Evolutionary conservation across 2,888 invertebrate species (phyloP), one percentile per base, ranked within the genome.

Genomic region (Eupithecia insigniata): DNA sequence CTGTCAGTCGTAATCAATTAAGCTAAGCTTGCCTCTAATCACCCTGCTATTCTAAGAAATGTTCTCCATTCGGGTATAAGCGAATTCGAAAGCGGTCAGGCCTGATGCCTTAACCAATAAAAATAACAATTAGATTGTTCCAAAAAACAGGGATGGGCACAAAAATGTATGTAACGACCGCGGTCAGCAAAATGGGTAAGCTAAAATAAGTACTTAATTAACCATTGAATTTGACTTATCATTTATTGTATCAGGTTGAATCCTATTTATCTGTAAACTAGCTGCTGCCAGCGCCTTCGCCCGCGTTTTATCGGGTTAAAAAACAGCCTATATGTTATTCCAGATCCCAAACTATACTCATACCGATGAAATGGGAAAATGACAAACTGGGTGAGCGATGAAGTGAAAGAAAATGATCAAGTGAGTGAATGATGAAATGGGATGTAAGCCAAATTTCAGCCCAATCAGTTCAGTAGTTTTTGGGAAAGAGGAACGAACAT

Each of bases 1-100:
- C 32, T 61, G 61, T 12, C 34, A n/a, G 61, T 12, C 34, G 61
- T 62, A 34, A 62, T 62, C 61, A 62, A 62, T 62, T 22, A 62
- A 62, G 61, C 61, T 62, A 62, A 62, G 34, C 34, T 62, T 62
- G 34, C 34, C n/a, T 62, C 61, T 34, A 34, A 62, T 62, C 61
- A 62, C 60, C 28, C 18, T n/a, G n/a, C 34, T 32, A 18, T 61
- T 32, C 3, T 18, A 61, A 1, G n/a, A 30, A 34, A 34, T 34
- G 2, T n/a, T 32, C 18, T 62, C 34, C n/a, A 12, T 62, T 62
- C 12, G n/a, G 10, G 18, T 62, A n/a, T n/a, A 55, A 55, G 12
- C 1, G 5, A 34, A 34, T n/a, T 62, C n/a, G 1, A 34, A 34
- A 61, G 8, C n/a, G 22, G 14, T 10, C 32, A 4, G 3, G 6